These are phyloP conservation scores for Platalea minor DNA, from an alignment of 2,797 vertebrate genomes.

Conservation along the genomic window DNA sequence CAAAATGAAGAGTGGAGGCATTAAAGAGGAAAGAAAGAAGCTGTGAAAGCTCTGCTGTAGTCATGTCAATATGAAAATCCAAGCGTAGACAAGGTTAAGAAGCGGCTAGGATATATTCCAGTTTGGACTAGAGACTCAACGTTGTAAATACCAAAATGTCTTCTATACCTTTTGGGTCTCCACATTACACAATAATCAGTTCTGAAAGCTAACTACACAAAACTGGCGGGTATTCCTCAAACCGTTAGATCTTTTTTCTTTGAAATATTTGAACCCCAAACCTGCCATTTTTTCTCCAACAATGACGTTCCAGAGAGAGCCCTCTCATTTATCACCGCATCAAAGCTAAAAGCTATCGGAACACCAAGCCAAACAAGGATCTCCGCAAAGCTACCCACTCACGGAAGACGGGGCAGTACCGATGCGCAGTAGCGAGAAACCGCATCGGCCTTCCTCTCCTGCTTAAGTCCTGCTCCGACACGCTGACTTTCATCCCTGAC, in stretches of 20 bases:
- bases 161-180: background rate
- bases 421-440: fast-evolving
- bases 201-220: background rate
- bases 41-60: background rate
- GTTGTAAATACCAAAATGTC: background rate
- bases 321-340: background rate
- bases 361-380: background rate
- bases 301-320: no score
- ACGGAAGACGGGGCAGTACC: background rate
- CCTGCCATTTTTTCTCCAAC: background rate
- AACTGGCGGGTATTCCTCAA: background rate
- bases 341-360: background rate
- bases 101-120: background rate
- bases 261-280: background rate
- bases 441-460: background rate
- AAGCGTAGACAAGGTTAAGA: background rate
- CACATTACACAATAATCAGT: background rate
- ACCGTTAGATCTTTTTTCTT: background rate
- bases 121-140: background rate
- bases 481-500: fast-evolving
- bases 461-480: fast-evolving
- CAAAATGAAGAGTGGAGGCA: background rate
- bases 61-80: background rate
- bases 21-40: background rate
- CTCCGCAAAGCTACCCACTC: background rate